Percentiles rank a stretch among this genome's conserved stretches.
Evolutionary conservation across 2,888 invertebrate genomes (phyloP).

Genomic region (Myopa testacea): DNA sequence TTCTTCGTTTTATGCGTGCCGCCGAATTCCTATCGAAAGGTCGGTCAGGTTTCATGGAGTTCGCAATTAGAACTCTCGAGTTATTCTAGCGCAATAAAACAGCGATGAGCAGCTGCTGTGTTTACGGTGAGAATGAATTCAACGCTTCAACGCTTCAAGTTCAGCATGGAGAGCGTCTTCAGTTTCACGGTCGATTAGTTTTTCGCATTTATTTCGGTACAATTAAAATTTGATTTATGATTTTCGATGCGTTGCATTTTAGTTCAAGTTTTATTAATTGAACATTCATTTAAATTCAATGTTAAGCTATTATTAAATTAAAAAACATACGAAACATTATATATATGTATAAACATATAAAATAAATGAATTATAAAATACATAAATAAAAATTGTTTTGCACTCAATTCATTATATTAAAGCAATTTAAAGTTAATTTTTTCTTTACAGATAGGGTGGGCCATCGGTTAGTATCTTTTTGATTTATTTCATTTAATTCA

Average conservation of each 20-base stretch:
- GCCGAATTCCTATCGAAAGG: neutral
- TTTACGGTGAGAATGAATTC: neutral
- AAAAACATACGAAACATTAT: too few relatives aligned
- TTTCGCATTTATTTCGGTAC: conserved; percentile 7
- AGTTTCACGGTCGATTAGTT: conserved; percentile 33
- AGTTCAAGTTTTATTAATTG: conserved; percentile 5
- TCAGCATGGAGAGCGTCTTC: conserved; percentile 28
- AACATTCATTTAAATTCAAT: neutral
- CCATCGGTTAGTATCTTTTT: too few relatives aligned
- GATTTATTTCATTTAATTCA: too few relatives aligned
- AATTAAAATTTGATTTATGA: conserved; percentile 22
- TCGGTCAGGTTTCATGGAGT: too few relatives aligned
- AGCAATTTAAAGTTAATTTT: too few relatives aligned
- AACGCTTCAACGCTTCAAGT: conserved; percentile 17
- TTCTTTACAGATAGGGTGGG: too few relatives aligned
- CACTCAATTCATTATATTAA: too few relatives aligned
- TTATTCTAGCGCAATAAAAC: too few relatives aligned
- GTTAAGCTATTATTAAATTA: neutral
- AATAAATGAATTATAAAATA: neutral
- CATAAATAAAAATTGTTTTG: too few relatives aligned
- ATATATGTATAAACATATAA: too few relatives aligned
- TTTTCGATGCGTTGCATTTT: neutral
- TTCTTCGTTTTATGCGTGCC: neutral
- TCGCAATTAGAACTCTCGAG: too few relatives aligned
- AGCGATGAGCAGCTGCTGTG: neutral